Evolutionary conservation across 2,888 invertebrate species (phyloP).

Genomic region (Synergus japonicus): DNA sequence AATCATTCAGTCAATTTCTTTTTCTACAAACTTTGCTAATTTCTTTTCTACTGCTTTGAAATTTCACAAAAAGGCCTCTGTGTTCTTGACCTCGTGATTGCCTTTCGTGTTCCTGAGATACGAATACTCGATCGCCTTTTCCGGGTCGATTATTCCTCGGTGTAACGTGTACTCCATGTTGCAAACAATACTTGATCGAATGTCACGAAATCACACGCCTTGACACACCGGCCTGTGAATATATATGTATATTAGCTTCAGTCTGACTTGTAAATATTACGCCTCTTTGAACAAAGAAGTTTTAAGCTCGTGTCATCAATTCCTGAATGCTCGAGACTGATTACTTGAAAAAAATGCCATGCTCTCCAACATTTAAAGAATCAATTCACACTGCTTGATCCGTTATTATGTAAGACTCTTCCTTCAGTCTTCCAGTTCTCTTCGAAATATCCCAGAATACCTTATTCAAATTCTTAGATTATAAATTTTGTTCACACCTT

Average conservation of each 20-base stretch:
- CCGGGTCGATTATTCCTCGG: conserved; percentile 26
- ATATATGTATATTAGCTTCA: conserved; percentile 12
- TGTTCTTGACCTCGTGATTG: conserved; percentile 37
- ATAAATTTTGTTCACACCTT: not conserved
- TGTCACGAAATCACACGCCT: conserved; percentile 26
- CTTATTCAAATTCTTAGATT: not conserved
- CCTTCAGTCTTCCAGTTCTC: not conserved
- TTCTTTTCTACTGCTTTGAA: not conserved
- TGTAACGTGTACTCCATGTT: conserved; percentile 11
- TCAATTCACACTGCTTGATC: not conserved
- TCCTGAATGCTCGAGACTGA: not conserved
- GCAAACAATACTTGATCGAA: conserved; percentile 8
- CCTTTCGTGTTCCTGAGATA: conserved; percentile 35
- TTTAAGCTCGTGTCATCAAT: not conserved
- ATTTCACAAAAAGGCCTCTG: conserved; percentile 29
- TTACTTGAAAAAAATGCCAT: not conserved
- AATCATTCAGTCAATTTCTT: conserved; percentile 31
- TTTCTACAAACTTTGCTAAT: not conserved
- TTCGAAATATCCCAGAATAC: not conserved
- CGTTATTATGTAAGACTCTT: conserved; percentile 2
- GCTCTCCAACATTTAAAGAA: not conserved
- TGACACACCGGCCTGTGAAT: conserved; percentile 7
- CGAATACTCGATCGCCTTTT: conserved; percentile 32
- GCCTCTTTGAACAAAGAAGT: not conserved
- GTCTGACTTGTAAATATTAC: not conserved